A percentile compares a stretch with the other conserved stretches of the same genome.
Evolutionary conservation across 2,888 invertebrate species (phyloP).

Genomic region (Apodemia mormo): DNA sequence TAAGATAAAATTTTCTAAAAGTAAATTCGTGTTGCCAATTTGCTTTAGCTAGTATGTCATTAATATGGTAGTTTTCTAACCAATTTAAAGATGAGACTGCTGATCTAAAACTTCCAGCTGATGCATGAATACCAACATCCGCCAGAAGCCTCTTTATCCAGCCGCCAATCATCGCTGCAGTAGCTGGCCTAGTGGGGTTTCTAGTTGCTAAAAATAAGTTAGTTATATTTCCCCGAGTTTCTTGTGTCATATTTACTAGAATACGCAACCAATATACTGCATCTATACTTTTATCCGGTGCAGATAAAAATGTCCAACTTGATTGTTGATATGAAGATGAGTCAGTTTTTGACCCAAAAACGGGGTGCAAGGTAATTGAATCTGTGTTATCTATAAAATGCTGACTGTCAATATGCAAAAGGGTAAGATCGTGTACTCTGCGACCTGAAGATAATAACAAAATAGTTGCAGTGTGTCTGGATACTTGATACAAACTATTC

Average conservation of each 20-base stretch:
- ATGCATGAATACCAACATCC: conserved; percentile 29
- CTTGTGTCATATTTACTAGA: conserved; percentile 18
- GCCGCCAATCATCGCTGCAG: conserved; percentile 23
- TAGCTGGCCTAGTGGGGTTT: conserved; percentile 7
- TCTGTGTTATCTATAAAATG: conserved; percentile 29
- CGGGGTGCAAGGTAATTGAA: conserved; percentile 32
- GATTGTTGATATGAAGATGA: conserved; percentile 28
- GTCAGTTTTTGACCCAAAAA: conserved; percentile 38
- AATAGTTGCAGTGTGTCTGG: conserved; percentile 27
- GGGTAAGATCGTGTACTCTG: conserved; percentile 36
- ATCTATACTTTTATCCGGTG: conserved; percentile 12
- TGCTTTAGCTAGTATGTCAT: conserved; percentile 30
- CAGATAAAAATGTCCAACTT: conserved; percentile 27
- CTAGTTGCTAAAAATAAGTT: too few relatives aligned
- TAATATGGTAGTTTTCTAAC: conserved; percentile 30
- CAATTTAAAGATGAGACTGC: conserved; percentile 32
- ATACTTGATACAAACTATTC: conserved; percentile 29
- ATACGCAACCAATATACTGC: conserved; percentile 9
- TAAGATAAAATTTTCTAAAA: neutral
- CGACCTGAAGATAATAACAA: too few relatives aligned
- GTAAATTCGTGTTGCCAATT: too few relatives aligned
- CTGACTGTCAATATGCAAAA: conserved; percentile 29
- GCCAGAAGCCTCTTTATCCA: conserved; percentile 27
- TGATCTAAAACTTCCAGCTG: conserved; percentile 30
- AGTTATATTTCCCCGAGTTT: conserved; percentile 16